Percentiles rank a stretch among this genome's conserved stretches.
These are phyloP conservation scores for Watsonalla cultraria DNA, from an alignment of 2,888 invertebrate species.

Conservation along the genomic window DNA sequence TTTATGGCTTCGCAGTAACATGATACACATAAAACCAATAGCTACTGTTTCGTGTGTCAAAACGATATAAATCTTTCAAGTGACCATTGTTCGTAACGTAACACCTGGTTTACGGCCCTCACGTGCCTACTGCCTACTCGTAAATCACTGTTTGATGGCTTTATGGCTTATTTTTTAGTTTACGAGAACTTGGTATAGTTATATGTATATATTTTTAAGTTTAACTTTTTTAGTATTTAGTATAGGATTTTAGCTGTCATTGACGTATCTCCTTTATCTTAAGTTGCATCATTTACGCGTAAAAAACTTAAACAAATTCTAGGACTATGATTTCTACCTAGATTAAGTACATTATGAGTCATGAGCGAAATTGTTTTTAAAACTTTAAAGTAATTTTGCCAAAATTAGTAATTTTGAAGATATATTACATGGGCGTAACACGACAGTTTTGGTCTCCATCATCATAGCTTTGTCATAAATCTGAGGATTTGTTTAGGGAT, in stretches of 20 bases:
- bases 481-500: too few relatives aligned
- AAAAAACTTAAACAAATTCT: too few relatives aligned
- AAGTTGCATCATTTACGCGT: too few relatives aligned
- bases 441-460: too few relatives aligned
- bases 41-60: constrained; percentile 26
- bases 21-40: constrained; percentile 27
- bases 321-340: too few relatives aligned
- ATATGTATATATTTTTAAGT: too few relatives aligned
- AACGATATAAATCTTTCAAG: constrained; percentile 21
- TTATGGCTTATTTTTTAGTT: constrained; percentile 14
- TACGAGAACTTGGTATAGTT: neutral
- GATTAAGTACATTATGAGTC: too few relatives aligned
- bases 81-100: constrained; percentile 27
- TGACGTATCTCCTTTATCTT: neutral
- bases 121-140: constrained; percentile 12
- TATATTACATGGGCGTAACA: too few relatives aligned
- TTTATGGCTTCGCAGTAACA: constrained; percentile 17
- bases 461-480: too few relatives aligned
- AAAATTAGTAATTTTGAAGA: too few relatives aligned
- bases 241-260: neutral
- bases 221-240: neutral
- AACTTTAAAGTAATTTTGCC: too few relatives aligned
- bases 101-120: constrained; percentile 18
- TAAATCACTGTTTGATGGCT: constrained; percentile 29
- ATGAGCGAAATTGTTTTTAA: too few relatives aligned